Percentiles rank a stretch among this genome's conserved stretches.
These are phyloP conservation scores for Chaitophorus viminalis DNA, from an alignment of 2,888 invertebrate species.

Conservation along the genomic window DNA sequence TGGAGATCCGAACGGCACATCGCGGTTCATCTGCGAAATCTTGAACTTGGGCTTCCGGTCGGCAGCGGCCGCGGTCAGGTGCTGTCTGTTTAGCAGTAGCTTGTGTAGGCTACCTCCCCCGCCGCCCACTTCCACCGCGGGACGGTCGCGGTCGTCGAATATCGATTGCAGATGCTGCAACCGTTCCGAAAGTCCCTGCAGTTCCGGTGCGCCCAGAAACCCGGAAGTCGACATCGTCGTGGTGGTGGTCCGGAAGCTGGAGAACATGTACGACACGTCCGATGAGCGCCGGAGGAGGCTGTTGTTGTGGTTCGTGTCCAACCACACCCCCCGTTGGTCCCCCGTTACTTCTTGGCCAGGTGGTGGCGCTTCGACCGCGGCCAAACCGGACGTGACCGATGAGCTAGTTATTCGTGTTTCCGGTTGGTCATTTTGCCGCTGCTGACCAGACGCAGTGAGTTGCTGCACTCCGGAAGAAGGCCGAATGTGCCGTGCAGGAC, in stretches of 20 bases:
- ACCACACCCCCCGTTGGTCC: not conserved
- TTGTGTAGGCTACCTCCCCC: conserved; percentile 68
- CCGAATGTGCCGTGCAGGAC: no score
- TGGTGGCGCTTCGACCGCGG: not conserved
- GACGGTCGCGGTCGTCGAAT: conserved; percentile 59
- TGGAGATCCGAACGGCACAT: conserved; percentile 76
- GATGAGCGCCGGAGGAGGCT: conserved; percentile 27
- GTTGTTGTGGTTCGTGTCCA: not conserved
- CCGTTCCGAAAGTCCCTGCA: conserved; percentile 17
- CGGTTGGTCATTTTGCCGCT: not conserved
- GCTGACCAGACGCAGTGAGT: not conserved
- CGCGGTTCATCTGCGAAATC: conserved; percentile 76
- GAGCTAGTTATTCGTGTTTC: no score
- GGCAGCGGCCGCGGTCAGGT: conserved; percentile 4
- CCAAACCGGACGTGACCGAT: not conserved
- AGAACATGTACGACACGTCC: conserved; percentile 56
- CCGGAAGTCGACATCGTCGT: conserved; percentile 16
- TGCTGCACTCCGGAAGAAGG: no score
- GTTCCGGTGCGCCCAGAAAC: not conserved
- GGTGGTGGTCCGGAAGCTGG: conserved; percentile 45
- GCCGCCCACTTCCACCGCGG: not conserved
- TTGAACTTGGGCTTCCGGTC: conserved; percentile 71
- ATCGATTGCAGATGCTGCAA: conserved; percentile 10
- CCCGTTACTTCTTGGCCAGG: not conserved
- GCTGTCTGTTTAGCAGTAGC: conserved; percentile 49